phyloP scores from a whole-genome alignment of 1,140 invertebrate genomes.

The Zaprionus ornatus region DNA sequence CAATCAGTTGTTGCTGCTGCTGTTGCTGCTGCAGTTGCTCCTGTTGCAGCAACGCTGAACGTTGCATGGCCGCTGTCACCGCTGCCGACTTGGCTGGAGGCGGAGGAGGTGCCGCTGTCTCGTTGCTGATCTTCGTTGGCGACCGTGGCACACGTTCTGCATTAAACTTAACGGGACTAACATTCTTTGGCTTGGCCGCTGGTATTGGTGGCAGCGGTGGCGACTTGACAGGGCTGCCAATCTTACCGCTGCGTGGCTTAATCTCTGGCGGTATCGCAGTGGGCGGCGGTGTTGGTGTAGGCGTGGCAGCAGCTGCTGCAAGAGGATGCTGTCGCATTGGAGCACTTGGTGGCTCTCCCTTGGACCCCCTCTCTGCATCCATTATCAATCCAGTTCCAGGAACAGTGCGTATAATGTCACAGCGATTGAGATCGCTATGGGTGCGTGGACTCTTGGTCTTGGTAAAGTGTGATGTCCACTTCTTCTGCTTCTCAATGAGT shows the following conservation, averaged over 20 bases:
- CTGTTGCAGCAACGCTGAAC: conserved; percentile 59
- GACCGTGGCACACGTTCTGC: conserved; percentile 59
- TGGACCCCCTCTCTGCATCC: conserved; percentile 54
- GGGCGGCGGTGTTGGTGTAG: conserved; percentile 9
- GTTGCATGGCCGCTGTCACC: conserved; percentile 70
- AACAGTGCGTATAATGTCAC: conserved; percentile 83
- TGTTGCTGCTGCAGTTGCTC: conserved; percentile 59
- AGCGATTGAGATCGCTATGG: conserved; percentile 87
- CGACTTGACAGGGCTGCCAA: conserved; percentile 80
- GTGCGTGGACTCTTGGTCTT: conserved; percentile 88
- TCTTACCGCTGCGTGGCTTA: conserved; percentile 75
- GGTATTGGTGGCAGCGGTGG: conserved; percentile 82
- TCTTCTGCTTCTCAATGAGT: conserved; percentile 94
- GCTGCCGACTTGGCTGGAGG: conserved; percentile 79
- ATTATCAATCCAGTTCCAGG: conserved; percentile 78
- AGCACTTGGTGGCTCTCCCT: conserved; percentile 47
- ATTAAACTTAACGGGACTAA: conserved; percentile 74
- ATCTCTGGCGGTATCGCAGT: conserved; percentile 70
- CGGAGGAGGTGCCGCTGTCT: conserved; percentile 59
- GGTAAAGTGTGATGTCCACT: conserved; percentile 95
- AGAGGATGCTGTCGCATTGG: conserved; percentile 51
- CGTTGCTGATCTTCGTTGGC: conserved; percentile 69
- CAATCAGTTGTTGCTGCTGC: conserved; percentile 50
- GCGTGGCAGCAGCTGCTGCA: conserved; percentile 16
- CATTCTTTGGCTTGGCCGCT: conserved; percentile 75